phyloP scores from a whole-genome alignment of 37 sponge, comb jelly and placozoan genomes.

The Lycopodina hypogea region DNA sequence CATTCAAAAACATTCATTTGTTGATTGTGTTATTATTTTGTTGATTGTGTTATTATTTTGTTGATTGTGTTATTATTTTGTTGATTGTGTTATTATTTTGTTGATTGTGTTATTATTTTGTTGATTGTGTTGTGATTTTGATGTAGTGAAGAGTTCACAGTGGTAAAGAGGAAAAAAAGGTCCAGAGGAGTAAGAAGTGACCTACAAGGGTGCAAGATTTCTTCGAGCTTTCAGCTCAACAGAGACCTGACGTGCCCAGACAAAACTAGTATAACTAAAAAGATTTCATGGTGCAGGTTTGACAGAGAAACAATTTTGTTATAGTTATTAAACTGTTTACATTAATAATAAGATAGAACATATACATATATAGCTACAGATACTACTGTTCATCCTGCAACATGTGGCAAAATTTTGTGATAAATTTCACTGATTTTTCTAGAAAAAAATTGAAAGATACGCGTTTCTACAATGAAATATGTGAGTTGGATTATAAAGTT shows the following conservation, averaged over 20 bases:
- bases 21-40: too few species aligned
- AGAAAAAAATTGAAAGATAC: slow-evolving; percentile 2
- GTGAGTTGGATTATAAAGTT: background rate
- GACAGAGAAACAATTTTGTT: background rate
- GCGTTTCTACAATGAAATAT: background rate
- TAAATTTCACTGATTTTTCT: background rate
- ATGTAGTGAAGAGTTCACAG: background rate
- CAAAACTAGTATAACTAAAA: background rate
- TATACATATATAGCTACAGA: background rate
- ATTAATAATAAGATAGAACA: background rate
- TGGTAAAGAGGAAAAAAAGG: background rate
- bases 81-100: too few species aligned
- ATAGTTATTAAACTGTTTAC: background rate
- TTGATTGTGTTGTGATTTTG: background rate
- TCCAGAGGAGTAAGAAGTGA: too few species aligned
- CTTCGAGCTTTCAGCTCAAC: background rate
- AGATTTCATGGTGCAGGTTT: background rate
- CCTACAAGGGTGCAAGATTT: background rate
- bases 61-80: too few species aligned
- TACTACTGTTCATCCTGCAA: background rate
- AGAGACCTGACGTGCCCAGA: background rate
- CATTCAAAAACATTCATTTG: too few species aligned
- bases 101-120: too few species aligned
- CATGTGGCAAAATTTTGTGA: background rate
- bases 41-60: too few species aligned